Base-by-base conservation (phyloP, 2,888 invertebrate genomes). In the Bedellia somnulentella region DNA sequence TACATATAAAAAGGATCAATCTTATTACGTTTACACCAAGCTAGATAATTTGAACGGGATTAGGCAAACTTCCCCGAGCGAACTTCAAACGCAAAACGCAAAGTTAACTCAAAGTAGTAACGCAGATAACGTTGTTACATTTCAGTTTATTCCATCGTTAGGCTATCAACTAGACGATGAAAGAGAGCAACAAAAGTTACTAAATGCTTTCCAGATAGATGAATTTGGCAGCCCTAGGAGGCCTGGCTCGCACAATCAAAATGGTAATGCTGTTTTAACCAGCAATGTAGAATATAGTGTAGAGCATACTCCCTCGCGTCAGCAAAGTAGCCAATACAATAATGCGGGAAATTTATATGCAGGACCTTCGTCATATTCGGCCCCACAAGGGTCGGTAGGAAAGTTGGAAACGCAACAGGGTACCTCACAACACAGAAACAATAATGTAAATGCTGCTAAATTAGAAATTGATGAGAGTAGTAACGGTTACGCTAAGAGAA, bases 341-440 rank as follows among this genome's bases (percentile, higher is more conserved):
- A 8, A 9, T 5, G 34, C 56, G 6, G 54, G 47, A 37, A 45
- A 45, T 11, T 35, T 67, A 11, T 75, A 73, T 33, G 46, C 52
- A 27, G 73, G 71, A 1, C 70, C 67, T 4, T 68, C 70, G n/a
- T 73, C 75, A 1, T 75, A 73, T 35, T 63, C 51, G 1, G 67
- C 68, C 21, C 67, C 71, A 11, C 73, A 73, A 38, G 50, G 56
- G 3, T 67, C 68, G 21, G 49, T 71, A 22, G 71, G 67, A n/a
- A 59, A 46, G 31, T 47, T 71, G 37, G 45, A 45, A 37, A 29
- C 37, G 32, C 49, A 51, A 40, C 39, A 42, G 29, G 28, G 33
- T 12, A 25, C 35, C 3, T 8, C 22, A 10, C 14, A 12, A 34
- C 43, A 49, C 24, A 53, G 52, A 23, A 45, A 43, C 21, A 62